A percentile compares a stretch with the other conserved stretches of the same genome.
Conservation (phyloP, 92 coral and sea anemone species). For the Actinostola sp. region DNA sequence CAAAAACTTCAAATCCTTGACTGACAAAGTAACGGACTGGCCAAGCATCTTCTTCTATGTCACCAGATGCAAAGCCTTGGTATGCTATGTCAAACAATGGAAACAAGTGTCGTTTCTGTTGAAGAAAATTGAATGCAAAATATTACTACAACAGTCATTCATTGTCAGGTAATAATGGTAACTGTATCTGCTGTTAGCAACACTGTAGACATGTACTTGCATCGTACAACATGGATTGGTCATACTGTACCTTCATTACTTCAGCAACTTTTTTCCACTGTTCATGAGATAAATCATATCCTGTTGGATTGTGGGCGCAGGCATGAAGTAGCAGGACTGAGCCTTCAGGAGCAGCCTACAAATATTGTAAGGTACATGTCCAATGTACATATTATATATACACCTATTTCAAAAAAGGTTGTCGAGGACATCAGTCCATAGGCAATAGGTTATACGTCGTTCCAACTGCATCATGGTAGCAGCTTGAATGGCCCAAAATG, state of each 20-base stretch:
- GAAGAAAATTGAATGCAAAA: background rate
- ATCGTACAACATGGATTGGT: too few relatives aligned
- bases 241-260: slow-evolving; percentile 80
- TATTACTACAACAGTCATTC: background rate
- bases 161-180: too few relatives aligned
- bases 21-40: slow-evolving; percentile 78
- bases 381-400: background rate
- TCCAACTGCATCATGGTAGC: too few relatives aligned
- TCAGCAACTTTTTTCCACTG: slow-evolving; percentile 88
- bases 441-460: too few relatives aligned
- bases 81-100: slow-evolving; percentile 91
- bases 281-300: slow-evolving; percentile 82
- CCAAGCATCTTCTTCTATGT: slow-evolving; percentile 88
- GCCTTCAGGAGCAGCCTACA: slow-evolving; percentile 89
- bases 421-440: too few relatives aligned
- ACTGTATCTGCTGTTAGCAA: too few relatives aligned
- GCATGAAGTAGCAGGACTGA: slow-evolving; percentile 85
- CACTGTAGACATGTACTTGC: too few relatives aligned
- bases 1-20: slow-evolving; percentile 76
- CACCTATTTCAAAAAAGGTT: too few relatives aligned
- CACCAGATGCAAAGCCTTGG: slow-evolving; percentile 92
- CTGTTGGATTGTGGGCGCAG: slow-evolving; percentile 99
- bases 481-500: too few relatives aligned
- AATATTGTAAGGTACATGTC: background rate
- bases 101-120: slow-evolving; percentile 68